Conservation (phyloP, 2,113 vertebrate species). For the Anarhynchus alexandrinus region DNA sequence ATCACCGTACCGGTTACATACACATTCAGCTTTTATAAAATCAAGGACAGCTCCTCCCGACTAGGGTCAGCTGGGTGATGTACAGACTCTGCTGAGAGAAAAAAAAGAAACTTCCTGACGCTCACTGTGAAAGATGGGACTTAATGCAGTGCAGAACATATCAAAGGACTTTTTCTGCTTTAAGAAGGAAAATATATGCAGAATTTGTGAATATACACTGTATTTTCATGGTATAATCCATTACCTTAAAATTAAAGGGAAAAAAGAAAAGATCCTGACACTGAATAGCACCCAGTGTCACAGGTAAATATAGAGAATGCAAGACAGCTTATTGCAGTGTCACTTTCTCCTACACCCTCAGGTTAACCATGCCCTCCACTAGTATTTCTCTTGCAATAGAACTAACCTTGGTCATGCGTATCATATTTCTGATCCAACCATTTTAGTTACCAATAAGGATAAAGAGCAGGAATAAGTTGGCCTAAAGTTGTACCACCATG, state of each 20-base stretch:
- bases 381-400: background rate
- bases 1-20: background rate
- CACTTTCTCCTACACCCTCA: background rate
- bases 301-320: background rate
- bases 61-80: background rate
- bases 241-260: background rate
- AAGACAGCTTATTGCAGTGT: background rate
- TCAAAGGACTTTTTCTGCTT: background rate
- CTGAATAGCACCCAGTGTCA: background rate
- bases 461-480: background rate
- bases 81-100: background rate
- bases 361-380: background rate
- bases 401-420: background rate
- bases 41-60: background rate
- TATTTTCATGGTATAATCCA: background rate
- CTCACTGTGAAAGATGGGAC: background rate
- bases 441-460: background rate
- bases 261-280: no score
- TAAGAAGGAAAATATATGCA: background rate
- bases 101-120: background rate
- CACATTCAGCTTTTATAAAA: background rate
- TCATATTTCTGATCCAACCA: background rate
- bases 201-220: background rate
- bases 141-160: background rate
- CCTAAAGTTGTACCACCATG: background rate